Conservation (phyloP, 2,888 invertebrate genomes). For the Ormia ochracea region DNA sequence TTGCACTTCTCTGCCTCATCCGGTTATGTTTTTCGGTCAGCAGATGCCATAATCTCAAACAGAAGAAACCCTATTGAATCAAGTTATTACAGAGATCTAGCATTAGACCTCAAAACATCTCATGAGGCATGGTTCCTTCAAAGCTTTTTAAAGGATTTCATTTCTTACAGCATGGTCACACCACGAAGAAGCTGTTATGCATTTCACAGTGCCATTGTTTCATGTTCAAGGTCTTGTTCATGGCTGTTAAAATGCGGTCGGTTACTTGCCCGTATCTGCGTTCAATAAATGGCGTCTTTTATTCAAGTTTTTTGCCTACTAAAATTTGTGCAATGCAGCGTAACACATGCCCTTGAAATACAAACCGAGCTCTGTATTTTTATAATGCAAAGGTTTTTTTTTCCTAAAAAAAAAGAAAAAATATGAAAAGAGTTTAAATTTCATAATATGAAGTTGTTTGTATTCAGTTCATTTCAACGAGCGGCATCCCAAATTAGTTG, state of each 20-base stretch:
- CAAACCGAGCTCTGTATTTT: constrained; percentile 2
- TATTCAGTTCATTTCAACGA: neutral
- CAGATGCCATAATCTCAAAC: too few species aligned
- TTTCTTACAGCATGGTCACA: too few species aligned
- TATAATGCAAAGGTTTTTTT: neutral
- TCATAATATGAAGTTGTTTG: neutral
- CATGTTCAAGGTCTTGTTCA: constrained; percentile 47
- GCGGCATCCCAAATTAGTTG: neutral
- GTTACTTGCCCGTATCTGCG: neutral
- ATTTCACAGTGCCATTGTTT: neutral
- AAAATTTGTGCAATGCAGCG: constrained; percentile 39
- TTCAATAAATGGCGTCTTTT: constrained; percentile 36
- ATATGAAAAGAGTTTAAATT: constrained; percentile 18
- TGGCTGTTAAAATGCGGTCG: constrained; percentile 25
- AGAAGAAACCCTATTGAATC: too few species aligned
- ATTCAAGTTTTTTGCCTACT: neutral
- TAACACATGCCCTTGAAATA: constrained; percentile 53
- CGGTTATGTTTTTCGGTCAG: too few species aligned
- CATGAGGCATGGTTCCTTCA: too few species aligned
- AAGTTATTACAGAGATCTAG: too few species aligned
- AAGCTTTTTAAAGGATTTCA: too few species aligned
- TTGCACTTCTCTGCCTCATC: too few species aligned
- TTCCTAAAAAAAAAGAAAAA: neutral
- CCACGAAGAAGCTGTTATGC: neutral
- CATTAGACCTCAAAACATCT: too few species aligned